phyloP scores from a whole-genome alignment of 1,140 invertebrate genomes.

The Acromyrmex charruanus region DNA sequence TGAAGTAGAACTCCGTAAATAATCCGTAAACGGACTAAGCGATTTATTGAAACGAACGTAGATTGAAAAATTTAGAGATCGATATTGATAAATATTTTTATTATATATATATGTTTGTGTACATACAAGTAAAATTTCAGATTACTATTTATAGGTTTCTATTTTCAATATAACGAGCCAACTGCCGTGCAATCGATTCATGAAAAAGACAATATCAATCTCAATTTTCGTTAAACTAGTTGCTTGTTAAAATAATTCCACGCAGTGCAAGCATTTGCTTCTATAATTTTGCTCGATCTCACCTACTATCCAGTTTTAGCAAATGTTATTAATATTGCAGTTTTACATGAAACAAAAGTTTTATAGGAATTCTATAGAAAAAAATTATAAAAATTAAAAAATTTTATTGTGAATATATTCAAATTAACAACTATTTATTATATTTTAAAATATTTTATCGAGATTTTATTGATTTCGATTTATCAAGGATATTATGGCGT shows the following conservation, averaged over 20 bases:
- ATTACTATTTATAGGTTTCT: slow-evolving; percentile 5
- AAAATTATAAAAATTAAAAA: not conserved
- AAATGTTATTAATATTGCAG: slow-evolving; percentile 2
- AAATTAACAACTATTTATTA: not conserved
- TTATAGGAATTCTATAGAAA: not conserved
- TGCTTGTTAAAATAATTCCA: slow-evolving; percentile 10
- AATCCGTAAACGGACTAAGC: slow-evolving; percentile 4
- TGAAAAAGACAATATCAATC: slow-evolving; percentile 18
- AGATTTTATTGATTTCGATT: slow-evolving; percentile 20
- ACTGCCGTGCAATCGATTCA: slow-evolving; percentile 13
- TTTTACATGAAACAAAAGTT: not conserved
- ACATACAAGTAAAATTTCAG: slow-evolving; percentile 1
- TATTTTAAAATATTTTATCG: not conserved
- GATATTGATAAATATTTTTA: slow-evolving; percentile 29
- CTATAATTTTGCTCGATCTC: slow-evolving; percentile 8
- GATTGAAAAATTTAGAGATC: slow-evolving; percentile 16
- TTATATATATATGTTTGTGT: not conserved
- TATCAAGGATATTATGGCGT: not conserved
- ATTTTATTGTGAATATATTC: not conserved
- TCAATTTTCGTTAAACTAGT: slow-evolving; percentile 37
- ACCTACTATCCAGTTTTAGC: not conserved
- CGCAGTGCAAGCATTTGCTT: not conserved
- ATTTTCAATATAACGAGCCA: slow-evolving; percentile 13
- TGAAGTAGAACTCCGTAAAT: slow-evolving; percentile 6
- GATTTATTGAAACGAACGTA: not conserved